phyloP scores from a whole-genome alignment of 1,140 invertebrate genomes.

The Solen grandis region DNA sequence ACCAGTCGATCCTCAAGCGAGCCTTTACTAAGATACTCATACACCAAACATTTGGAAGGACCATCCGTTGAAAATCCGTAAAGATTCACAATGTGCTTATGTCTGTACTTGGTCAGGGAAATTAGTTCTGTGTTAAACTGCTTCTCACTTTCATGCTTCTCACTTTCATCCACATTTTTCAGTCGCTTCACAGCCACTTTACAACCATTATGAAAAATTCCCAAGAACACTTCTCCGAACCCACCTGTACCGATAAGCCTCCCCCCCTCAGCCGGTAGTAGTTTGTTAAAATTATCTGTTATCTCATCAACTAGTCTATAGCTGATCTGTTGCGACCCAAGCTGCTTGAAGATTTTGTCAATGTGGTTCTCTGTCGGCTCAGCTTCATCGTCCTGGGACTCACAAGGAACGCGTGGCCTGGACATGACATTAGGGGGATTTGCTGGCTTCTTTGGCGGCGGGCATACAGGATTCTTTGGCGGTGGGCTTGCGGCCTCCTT shows the following conservation, averaged over 20 bases:
- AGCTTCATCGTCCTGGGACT: background rate
- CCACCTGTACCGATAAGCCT: constrained; percentile 85
- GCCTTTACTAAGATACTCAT: constrained; percentile 87
- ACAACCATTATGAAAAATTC: constrained; percentile 70
- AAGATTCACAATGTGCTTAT: constrained; percentile 86
- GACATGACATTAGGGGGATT: too few relatives aligned
- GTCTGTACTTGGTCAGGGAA: constrained; percentile 80
- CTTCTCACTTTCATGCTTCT: constrained; percentile 80
- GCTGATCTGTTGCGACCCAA: constrained; percentile 59
- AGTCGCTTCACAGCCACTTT: constrained; percentile 86
- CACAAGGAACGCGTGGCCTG: background rate
- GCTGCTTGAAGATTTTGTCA: constrained; percentile 13
- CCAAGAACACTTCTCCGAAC: constrained; percentile 87
- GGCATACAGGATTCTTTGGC: too few relatives aligned
- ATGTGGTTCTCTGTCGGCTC: background rate
- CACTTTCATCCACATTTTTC: constrained; percentile 66
- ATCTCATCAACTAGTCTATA: constrained; percentile 80
- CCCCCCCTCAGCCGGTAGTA: constrained; percentile 67
- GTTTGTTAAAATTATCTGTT: constrained; percentile 76
- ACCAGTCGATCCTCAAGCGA: constrained; percentile 85
- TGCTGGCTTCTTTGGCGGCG: too few relatives aligned
- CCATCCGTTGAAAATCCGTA: constrained; percentile 86
- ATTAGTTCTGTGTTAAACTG: constrained; percentile 86
- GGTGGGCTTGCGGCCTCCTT: background rate
- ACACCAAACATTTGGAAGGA: constrained; percentile 85